Percentiles rank a stretch among this genome's conserved stretches.
Evolutionary conservation across 2,888 invertebrate species (phyloP).

Genomic region (Helobdella robusta): DNA sequence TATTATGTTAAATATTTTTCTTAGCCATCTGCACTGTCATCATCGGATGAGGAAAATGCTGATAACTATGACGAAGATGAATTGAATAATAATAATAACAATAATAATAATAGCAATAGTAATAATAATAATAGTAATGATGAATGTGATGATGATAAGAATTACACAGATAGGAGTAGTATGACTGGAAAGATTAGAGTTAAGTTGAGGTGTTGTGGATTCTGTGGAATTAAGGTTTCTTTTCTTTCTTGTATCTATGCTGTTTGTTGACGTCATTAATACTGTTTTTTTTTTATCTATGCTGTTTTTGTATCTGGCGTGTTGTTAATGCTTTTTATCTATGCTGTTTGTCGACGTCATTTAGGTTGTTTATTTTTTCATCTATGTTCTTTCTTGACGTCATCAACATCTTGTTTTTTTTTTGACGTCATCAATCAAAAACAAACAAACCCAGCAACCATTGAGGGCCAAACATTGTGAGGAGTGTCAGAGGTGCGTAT

Average conservation of each 20-base stretch:
- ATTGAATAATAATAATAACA: background rate
- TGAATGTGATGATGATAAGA: background rate
- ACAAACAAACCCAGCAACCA: too few relatives aligned
- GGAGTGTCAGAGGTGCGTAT: slow-evolving; percentile 47
- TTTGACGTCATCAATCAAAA: background rate
- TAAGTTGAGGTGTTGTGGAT: slow-evolving; percentile 33
- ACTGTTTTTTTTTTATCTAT: background rate
- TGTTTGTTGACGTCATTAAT: background rate
- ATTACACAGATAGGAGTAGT: slow-evolving; percentile 3
- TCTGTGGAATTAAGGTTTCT: slow-evolving; percentile 33
- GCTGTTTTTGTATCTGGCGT: background rate
- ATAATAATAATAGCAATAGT: background rate
- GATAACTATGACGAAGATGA: background rate
- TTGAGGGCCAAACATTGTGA: slow-evolving; percentile 48
- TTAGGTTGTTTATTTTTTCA: background rate
- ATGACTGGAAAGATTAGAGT: slow-evolving; percentile 18
- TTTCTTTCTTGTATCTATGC: background rate
- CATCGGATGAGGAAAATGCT: background rate
- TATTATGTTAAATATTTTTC: background rate
- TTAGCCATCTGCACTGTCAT: background rate
- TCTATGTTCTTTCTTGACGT: background rate
- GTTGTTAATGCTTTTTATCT: background rate
- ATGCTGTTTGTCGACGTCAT: background rate
- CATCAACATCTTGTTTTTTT: background rate
- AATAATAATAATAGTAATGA: slow-evolving; percentile 1